Percentiles rank a stretch among this genome's conserved stretches.
Evolutionary conservation across 2,113 vertebrate genomes (phyloP).

Genomic region (Lepisosteus oculatus): DNA sequence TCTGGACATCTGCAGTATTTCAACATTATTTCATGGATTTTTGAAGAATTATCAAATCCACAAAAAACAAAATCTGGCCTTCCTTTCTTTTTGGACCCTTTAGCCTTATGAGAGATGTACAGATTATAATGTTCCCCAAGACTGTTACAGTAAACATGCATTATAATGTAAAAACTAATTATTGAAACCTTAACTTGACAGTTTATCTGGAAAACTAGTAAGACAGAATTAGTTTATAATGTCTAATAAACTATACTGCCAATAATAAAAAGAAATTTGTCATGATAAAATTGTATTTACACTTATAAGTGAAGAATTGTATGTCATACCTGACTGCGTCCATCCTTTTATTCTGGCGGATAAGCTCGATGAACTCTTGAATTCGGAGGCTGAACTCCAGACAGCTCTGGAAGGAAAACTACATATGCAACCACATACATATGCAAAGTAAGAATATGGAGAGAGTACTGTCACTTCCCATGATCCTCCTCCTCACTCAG

Average conservation of each 20-base stretch:
- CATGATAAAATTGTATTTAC: not conserved
- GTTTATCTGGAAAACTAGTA: no score
- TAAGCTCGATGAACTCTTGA: conserved; percentile 98
- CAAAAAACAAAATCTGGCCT: no score
- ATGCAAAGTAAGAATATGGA: not conserved
- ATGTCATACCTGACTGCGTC: conserved; percentile 89
- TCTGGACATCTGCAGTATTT: not conserved
- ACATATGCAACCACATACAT: conserved; percentile 7
- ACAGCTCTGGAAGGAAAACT: conserved; percentile 78
- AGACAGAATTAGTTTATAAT: no score
- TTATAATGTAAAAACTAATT: not conserved
- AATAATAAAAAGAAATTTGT: no score
- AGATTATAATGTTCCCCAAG: no score
- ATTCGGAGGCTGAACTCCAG: conserved; percentile 98
- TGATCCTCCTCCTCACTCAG: not conserved
- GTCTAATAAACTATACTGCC: no score
- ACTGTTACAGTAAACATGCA: not conserved
- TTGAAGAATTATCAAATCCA: no score
- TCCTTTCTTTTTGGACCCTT: no score
- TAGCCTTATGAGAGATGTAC: no score
- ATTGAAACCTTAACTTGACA: no score
- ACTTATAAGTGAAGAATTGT: not conserved
- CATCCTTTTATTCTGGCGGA: conserved; percentile 97
- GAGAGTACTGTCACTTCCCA: not conserved
- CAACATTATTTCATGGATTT: not conserved